Base-by-base conservation (phyloP, 2,888 invertebrate species). In the Lysandra coridon region DNA sequence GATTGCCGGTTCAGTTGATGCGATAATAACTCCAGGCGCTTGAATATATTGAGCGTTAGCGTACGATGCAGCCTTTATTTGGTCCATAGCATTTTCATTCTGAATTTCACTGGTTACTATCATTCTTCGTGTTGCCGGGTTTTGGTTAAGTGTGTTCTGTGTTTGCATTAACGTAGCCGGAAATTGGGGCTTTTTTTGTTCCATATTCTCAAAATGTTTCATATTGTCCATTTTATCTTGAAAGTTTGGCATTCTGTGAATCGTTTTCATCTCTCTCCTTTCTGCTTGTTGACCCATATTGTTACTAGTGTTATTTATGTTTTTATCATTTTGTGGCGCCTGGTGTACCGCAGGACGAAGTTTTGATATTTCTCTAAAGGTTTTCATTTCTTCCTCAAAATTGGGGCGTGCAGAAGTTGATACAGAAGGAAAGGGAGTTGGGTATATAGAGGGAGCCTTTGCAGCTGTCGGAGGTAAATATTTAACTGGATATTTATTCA, bases 1-100 rank as follows among this genome's bases (percentile, higher is more conserved):
- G 83, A 95, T 91, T 5, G 93, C 91, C 5, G 95, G 93, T 85
- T 95, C 93, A 49, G 95, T 92, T 30, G 95, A 90, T 73, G 91
- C 90, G 81, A 91, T 85, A 80, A 88, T 89, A 60, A 88, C 84
- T 79, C 88, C 88, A 49, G 92, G 91, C 57, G 88, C 86, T 73
- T 90, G 88, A 76, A 91, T 80, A 79, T 88, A 92, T 78, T 90
- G 90, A 77, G 88, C 79, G 69, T 84, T 87, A 79, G 86, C 87
- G 79, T 82, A 87, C 62, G 90, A 90, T 73, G 87, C 87, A 74
- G 89, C 84, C 82, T 90, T 91, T 14, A 87, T 81, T 82, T 92
- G 91, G 81, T 94, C 94, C 60, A 86, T 80, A 57, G 82, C 85
- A 60, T 83, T 82, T 75, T 90, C 89, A 80, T 87, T 88, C 76